Evolutionary conservation across 2,113 vertebrate genomes (phyloP), one percentile per base, ranked within the genome.

Genomic region (Todiramphus saurophagus): DNA sequence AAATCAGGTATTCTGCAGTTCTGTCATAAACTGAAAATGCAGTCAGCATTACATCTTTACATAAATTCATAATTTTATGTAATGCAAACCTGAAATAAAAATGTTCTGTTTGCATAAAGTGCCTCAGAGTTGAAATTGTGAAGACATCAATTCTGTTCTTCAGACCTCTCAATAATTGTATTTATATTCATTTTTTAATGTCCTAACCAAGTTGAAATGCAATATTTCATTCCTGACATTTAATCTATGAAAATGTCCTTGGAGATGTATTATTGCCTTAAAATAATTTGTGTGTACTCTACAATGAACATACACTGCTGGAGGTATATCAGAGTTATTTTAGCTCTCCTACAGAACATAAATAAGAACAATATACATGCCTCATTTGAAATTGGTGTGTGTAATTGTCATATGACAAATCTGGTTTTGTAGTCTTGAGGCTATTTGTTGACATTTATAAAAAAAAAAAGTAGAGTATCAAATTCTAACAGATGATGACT

Each of bases 151-250:
- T 92, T 11, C n/a, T 63, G 31, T 82, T 97, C 55, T 89, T 85
- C 59, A 91, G 67, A 79, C 79, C 70, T 91, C 94, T 96, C 92
- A 77, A 43, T 97, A 96, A 90, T 94, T 91, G 95, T 93, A 95
- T 91, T 91, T 89, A 53, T 75, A 72, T 93, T 96, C 77, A 79
- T 94, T 97, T 90, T 95, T 96, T 90, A 97, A 96, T 79, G 78
- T 79, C 93, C 67, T 72, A 72, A 41, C 35, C 79, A 90, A 94
- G 95, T 82, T 97, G 97, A 97, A 97, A 97, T 93, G 95, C 88
- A 91, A 85, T 98, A 97, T 98, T 98, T 98, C 97, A 98, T 97
- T 97, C 81, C 77, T 97, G 98, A 97, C 97, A 96, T 77, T 96
- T 98, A 98, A 97, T 98, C 97, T 85, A 97, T 98, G 91, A 94